Evolutionary conservation across 1,140 invertebrate genomes (phyloP).

Genomic region (Macrobrachium rosenbergii): DNA sequence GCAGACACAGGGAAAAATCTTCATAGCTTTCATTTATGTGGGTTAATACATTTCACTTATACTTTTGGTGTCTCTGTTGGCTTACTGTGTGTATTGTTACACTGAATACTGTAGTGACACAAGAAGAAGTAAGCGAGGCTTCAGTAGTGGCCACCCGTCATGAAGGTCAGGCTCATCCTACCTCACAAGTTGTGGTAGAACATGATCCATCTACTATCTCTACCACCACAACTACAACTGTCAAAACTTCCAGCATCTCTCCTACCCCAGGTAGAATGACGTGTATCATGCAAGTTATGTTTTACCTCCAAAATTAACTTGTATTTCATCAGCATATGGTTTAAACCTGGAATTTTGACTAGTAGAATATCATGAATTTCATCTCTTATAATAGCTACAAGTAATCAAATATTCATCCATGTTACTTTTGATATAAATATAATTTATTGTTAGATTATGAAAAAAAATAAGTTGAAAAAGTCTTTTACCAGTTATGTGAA

Average conservation of each 20-base stretch:
- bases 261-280: conserved; percentile 55
- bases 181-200: conserved; percentile 58
- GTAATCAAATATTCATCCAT: too few relatives aligned
- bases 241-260: conserved; percentile 5
- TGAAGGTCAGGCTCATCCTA: conserved; percentile 46
- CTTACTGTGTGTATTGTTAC: conserved; percentile 36
- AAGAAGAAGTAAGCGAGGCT: conserved; percentile 51
- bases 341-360: background rate
- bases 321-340: too few relatives aligned
- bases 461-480: too few relatives aligned
- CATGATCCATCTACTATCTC: conserved; percentile 35
- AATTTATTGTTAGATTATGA: too few relatives aligned
- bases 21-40: background rate
- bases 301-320: background rate
- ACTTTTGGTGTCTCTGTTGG: conserved; percentile 22
- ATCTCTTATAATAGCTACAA: too few relatives aligned
- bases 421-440: too few relatives aligned
- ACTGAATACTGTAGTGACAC: conserved; percentile 36
- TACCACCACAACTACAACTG: conserved; percentile 33
- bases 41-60: background rate
- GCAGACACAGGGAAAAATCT: too few relatives aligned
- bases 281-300: conserved; percentile 10
- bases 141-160: conserved; percentile 44
- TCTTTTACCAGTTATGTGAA: too few relatives aligned
- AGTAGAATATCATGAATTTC: background rate